These are phyloP conservation scores for Semicossyphus pulcher DNA, from an alignment of 2,113 vertebrate genomes.

Conservation along the genomic window DNA sequence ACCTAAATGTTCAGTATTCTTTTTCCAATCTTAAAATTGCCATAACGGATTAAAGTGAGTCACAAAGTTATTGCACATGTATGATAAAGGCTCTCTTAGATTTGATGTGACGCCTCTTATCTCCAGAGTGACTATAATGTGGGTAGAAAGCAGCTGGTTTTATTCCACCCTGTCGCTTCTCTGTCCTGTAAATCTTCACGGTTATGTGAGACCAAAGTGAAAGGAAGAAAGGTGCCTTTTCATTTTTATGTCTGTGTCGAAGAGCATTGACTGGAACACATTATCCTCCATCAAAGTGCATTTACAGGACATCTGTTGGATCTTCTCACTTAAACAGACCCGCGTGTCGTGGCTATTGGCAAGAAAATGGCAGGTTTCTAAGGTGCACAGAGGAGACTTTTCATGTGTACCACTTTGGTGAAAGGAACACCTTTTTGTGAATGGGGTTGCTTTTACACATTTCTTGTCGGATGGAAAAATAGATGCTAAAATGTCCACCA, in stretches of 20 bases:
- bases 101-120: background rate
- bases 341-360: background rate
- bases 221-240: background rate
- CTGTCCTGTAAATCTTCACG: background rate
- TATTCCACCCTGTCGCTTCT: background rate
- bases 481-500: too few species aligned
- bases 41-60: background rate
- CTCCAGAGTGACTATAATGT: background rate
- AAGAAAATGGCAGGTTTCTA: background rate
- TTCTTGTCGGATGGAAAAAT: background rate
- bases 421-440: too few species aligned
- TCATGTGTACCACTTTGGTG: too few species aligned
- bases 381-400: background rate
- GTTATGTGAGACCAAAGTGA: constrained; percentile 4
- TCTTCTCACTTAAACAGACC: background rate
- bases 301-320: background rate
- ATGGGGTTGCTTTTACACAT: background rate
- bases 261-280: constrained; percentile 15
- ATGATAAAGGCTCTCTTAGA: too few species aligned
- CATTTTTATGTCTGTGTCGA: constrained; percentile 9
- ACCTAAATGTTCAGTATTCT: too few species aligned
- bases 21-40: background rate
- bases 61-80: background rate
- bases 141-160: background rate
- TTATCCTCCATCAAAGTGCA: constrained; percentile 10